Evolutionary conservation across 2,113 vertebrate species (phyloP).

Genomic region (Labeo catla): DNA sequence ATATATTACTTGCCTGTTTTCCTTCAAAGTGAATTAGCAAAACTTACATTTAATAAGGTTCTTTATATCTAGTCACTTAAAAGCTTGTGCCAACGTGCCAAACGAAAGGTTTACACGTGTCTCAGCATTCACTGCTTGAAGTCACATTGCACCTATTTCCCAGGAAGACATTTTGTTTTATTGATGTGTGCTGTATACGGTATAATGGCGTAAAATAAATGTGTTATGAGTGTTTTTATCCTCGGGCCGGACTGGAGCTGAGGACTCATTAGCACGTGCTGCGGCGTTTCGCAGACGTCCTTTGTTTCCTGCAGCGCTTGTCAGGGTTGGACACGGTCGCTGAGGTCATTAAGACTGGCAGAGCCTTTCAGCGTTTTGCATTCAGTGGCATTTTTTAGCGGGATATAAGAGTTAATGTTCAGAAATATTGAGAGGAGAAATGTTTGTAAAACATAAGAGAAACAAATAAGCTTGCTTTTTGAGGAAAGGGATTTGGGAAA

Average conservation of each 20-base stretch:
- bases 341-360: constrained; percentile 31
- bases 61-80: not conserved
- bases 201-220: not conserved
- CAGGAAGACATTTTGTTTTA: constrained; percentile 17
- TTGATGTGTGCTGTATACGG: not conserved
- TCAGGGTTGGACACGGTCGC: not conserved
- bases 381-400: constrained; percentile 16
- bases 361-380: constrained; percentile 14
- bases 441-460: not conserved
- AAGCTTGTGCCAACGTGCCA: not conserved
- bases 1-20: not conserved
- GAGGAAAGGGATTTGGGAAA: not conserved
- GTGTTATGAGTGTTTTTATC: constrained; percentile 1
- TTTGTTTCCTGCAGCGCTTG: not conserved
- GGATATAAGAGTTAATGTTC: not conserved
- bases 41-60: not conserved
- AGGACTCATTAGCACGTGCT: constrained; percentile 30
- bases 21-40: not conserved
- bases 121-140: not conserved
- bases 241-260: not conserved
- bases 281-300: not conserved
- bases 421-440: not conserved
- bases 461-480: not conserved
- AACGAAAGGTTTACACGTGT: not conserved
- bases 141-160: not conserved